Percentiles rank a stretch among this genome's conserved stretches.
Evolutionary conservation across 2,113 vertebrate species (phyloP).

Genomic region (Prochilodus magdalenae): DNA sequence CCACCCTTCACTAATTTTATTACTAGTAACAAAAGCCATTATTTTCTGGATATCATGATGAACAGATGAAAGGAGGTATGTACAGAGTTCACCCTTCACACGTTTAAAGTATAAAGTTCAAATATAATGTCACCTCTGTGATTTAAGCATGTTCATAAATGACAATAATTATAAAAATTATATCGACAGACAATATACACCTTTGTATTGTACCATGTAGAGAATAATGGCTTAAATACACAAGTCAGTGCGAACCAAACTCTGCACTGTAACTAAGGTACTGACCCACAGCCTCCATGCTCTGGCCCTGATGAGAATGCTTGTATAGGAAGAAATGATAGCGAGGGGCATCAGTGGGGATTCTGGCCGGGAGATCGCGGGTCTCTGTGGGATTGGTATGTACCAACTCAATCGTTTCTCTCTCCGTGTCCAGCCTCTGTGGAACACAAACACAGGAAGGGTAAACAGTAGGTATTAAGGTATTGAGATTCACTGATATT

Average conservation of each 20-base stretch:
- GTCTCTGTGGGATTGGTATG: constrained; percentile 91
- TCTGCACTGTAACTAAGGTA: background rate
- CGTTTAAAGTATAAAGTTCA: no score
- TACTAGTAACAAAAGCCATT: no score
- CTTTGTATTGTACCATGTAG: constrained; percentile 12
- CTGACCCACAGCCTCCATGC: constrained; percentile 93
- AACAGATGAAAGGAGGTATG: no score
- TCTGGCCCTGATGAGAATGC: constrained; percentile 91
- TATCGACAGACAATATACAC: background rate
- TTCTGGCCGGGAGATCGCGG: constrained; percentile 85
- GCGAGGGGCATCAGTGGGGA: constrained; percentile 90
- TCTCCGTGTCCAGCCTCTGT: constrained; percentile 91
- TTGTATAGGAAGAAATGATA: constrained; percentile 98
- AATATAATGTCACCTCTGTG: constrained; percentile 3
- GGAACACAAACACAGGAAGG: constrained; percentile 19
- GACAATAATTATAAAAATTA: no score
- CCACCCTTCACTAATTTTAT: no score
- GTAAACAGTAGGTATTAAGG: background rate
- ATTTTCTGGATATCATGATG: no score
- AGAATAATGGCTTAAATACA: background rate
- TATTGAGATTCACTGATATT: no score
- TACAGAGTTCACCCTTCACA: no score
- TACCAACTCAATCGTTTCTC: constrained; percentile 93
- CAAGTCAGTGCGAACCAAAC: background rate
- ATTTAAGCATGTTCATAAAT: background rate